These are phyloP conservation scores for Drosophila austrosaltans DNA, from an alignment of 2,888 invertebrate species.

Conservation along the genomic window DNA sequence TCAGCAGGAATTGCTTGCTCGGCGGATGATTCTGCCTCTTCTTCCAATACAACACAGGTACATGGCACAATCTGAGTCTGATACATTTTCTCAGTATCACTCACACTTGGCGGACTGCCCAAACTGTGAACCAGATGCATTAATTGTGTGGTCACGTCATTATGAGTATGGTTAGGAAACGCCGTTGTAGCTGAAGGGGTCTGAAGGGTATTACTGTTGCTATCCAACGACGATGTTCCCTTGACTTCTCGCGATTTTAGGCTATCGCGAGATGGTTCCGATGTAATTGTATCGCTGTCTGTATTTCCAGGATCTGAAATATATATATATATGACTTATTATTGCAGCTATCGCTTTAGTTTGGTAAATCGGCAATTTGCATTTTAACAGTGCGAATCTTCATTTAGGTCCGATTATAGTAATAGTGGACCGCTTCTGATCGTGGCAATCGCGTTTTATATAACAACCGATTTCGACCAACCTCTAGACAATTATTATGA, in stretches of 20 bases:
- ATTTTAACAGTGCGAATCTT: too few species aligned
- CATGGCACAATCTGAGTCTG: slow-evolving; percentile 67
- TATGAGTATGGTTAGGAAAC: slow-evolving; percentile 22
- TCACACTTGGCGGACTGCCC: slow-evolving; percentile 41
- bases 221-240: slow-evolving; percentile 60
- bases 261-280: slow-evolving; percentile 79
- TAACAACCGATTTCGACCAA: too few species aligned
- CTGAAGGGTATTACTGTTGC: slow-evolving; percentile 62
- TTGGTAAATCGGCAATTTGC: not conserved
- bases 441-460: too few species aligned
- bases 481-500: too few species aligned
- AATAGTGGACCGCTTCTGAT: too few species aligned
- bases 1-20: slow-evolving; percentile 3
- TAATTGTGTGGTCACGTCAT: slow-evolving; percentile 58
- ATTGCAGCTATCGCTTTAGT: not conserved
- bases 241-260: slow-evolving; percentile 46
- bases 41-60: slow-evolving; percentile 69
- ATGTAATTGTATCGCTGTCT: slow-evolving; percentile 78
- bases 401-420: too few species aligned
- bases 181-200: slow-evolving; percentile 23
- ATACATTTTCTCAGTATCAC: slow-evolving; percentile 56
- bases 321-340: not conserved
- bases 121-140: slow-evolving; percentile 60
- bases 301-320: slow-evolving; percentile 63
- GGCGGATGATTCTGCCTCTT: slow-evolving; percentile 22